Base-by-base conservation (phyloP, 2,113 vertebrate species). In the Serinus canaria region DNA sequence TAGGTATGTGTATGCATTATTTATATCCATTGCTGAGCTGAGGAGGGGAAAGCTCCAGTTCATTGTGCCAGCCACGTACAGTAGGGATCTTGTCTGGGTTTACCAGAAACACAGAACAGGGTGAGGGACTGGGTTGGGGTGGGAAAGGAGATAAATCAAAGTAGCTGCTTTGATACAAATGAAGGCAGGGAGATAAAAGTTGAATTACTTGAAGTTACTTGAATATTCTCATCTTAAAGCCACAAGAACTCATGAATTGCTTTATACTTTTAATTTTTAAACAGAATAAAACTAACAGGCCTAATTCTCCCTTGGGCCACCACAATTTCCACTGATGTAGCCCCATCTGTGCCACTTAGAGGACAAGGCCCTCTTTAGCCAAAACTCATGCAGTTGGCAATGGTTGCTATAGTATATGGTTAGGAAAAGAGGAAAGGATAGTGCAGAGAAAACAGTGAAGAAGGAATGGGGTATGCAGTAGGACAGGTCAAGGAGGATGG, bases 171-270 rank as follows among this genome's bases (percentile, higher is more conserved):
- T 97, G 97, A 96, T 94, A 94, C 94, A 92, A 96, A 96, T 94
- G 95, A 98, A 98, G 95, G 97, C 97, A 98, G 97, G 97, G 97
- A 98, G 96, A 97, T 93, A 97, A 97, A 97, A 88, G 96, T 96
- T 97, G 97, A 97, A 97, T 97, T 98, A 98, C 97, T 98, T 98
- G 98, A 98, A 98, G 94, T 97, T 98, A 98, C 96, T 98, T 98
- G 97, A 98, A 97, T 97, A 97, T 98, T 97, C 92, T 97, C 89
- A 39, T 97, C 92, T 97, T 97, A 97, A 98, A 97, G 94, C 92
- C 28, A 50, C 96, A 96, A 97, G 93, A 96, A 96, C 87, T 83
- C 55, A 5, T 87, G 92, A 97, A 60, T 96, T 31, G 82, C 89
- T 97, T 98, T 97, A 92, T 94, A 93, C 81, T 94, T 96, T 92